These are phyloP conservation scores for Oreochromis spilurus DNA, from an alignment of 2,113 vertebrate genomes.

Conservation along the genomic window DNA sequence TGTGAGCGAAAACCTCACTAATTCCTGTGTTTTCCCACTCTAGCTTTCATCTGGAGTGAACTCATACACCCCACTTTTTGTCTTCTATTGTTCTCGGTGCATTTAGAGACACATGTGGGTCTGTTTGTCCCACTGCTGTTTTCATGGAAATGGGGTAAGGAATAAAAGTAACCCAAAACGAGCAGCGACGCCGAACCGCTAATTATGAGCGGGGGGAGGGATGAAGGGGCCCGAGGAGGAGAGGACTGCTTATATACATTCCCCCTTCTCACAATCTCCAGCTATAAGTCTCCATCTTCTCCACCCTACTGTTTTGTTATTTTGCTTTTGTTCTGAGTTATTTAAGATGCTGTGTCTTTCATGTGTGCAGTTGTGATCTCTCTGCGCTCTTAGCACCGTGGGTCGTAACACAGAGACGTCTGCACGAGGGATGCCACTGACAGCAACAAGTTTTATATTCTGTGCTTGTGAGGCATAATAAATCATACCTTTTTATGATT, in stretches of 20 bases:
- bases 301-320: not conserved
- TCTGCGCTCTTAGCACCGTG: not conserved
- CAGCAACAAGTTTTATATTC: not conserved
- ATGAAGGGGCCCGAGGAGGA: not conserved
- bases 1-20: slow-evolving; percentile 25
- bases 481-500: not conserved
- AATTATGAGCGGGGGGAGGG: slow-evolving; percentile 47
- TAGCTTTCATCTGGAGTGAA: slow-evolving; percentile 44
- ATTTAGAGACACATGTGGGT: slow-evolving; percentile 52
- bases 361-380: not conserved
- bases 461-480: not conserved
- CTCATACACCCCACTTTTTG: slow-evolving; percentile 30
- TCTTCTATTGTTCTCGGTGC: slow-evolving; percentile 46
- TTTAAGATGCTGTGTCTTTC: slow-evolving; percentile 32
- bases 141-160: slow-evolving; percentile 48
- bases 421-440: not conserved
- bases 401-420: not conserved
- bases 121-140: slow-evolving; percentile 51
- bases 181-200: slow-evolving; percentile 43
- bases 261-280: not conserved
- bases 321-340: slow-evolving; percentile 7
- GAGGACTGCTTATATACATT: slow-evolving; percentile 27
- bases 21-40: slow-evolving; percentile 35
- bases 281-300: slow-evolving; percentile 1
- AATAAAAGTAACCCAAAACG: slow-evolving; percentile 67